Conservation (phyloP, 1,140 invertebrate species). For the Drosophila ironensis region DNA sequence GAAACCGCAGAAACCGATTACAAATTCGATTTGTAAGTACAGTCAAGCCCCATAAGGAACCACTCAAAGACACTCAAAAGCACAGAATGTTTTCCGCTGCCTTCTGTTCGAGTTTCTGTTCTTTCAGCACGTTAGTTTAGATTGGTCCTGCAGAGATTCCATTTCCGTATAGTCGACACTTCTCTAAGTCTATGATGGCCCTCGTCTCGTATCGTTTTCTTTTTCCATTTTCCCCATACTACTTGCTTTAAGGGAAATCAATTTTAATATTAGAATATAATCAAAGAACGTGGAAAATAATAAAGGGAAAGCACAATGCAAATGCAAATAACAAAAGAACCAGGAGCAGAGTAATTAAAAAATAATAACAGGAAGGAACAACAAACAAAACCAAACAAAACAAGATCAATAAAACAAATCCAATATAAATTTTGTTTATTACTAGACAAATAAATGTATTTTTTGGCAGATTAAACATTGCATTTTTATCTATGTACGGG, state of each 20-base stretch:
- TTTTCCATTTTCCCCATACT: not conserved
- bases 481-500: too few relatives aligned
- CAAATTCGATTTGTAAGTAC: constrained; percentile 46
- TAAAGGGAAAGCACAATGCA: not conserved
- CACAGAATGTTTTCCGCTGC: constrained; percentile 6
- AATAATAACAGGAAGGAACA: constrained; percentile 10
- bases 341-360: constrained; percentile 27
- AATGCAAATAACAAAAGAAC: constrained; percentile 28
- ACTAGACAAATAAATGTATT: constrained; percentile 73
- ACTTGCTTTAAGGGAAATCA: constrained; percentile 19
- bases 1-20: not conserved
- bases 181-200: too few relatives aligned
- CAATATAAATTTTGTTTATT: constrained; percentile 74
- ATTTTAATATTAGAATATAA: constrained; percentile 3
- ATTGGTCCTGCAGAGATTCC: constrained; percentile 5
- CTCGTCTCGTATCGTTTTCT: too few relatives aligned
- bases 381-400: constrained; percentile 19
- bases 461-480: constrained; percentile 56
- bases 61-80: constrained; percentile 17
- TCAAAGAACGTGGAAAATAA: too few relatives aligned
- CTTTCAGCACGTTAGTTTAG: too few relatives aligned
- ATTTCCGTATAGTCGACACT: too few relatives aligned
- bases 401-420: constrained; percentile 57
- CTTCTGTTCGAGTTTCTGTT: not conserved
- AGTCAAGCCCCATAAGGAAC: constrained; percentile 31